These are phyloP conservation scores for Tokudaia muenninki DNA, from an alignment of 2,797 vertebrate genomes.

Conservation along the genomic window DNA sequence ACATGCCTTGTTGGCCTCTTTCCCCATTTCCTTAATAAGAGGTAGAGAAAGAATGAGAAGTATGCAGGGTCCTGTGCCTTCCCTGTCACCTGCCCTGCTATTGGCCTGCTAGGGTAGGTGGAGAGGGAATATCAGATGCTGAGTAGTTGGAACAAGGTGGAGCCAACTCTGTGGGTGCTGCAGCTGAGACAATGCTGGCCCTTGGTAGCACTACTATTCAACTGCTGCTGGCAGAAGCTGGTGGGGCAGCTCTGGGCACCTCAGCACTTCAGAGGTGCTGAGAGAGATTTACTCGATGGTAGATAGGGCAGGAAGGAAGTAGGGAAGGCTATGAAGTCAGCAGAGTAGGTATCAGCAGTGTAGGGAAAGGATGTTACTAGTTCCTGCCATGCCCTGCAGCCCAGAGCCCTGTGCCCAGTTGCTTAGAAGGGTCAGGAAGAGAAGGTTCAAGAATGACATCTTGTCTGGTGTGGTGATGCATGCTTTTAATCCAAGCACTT, in stretches of 20 bases:
- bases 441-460: not conserved
- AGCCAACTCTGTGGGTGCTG: not conserved
- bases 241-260: not conserved
- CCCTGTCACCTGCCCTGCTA: not conserved
- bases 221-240: not conserved
- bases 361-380: slow-evolving; percentile 50
- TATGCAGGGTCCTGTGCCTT: not conserved
- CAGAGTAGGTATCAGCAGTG: not conserved
- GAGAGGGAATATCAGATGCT: too few species aligned
- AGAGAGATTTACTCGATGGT: slow-evolving; percentile 59
- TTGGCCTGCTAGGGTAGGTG: not conserved
- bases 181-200: not conserved
- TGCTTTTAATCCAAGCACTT: not conserved
- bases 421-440: slow-evolving; percentile 6
- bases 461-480: not conserved
- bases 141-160: not conserved
- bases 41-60: not conserved
- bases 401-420: not conserved
- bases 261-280: slow-evolving; percentile 37
- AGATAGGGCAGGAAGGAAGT: slow-evolving; percentile 71
- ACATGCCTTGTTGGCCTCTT: not conserved
- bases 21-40: not conserved
- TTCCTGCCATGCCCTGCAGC: slow-evolving; percentile 41
- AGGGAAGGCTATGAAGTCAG: slow-evolving; percentile 58
- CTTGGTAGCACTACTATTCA: not conserved